Percentiles rank a stretch among this genome's conserved stretches.
Conservation (phyloP, 2,888 invertebrate species). For the Drosophila histrio region DNA sequence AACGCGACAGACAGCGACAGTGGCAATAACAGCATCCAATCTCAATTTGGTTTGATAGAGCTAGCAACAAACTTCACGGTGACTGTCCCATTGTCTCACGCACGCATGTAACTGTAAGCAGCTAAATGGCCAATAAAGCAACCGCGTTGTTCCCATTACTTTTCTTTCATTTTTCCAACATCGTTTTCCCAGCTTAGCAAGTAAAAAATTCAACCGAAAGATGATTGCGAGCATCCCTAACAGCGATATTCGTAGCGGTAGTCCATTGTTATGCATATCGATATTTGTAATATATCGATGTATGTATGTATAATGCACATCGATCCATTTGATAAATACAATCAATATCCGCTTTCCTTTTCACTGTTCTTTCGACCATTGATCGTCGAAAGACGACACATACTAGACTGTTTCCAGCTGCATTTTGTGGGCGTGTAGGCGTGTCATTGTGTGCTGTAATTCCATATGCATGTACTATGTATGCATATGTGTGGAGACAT, state of each 20-base stretch:
- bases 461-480: no score
- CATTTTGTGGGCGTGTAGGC: slow-evolving; percentile 45
- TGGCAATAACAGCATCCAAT: slow-evolving; percentile 39
- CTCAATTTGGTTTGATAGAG: slow-evolving; percentile 4
- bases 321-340: background rate
- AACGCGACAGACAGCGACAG: slow-evolving; percentile 1
- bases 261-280: slow-evolving; percentile 52
- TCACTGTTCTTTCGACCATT: slow-evolving; percentile 39
- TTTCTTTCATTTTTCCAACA: slow-evolving; percentile 6
- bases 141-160: slow-evolving; percentile 47
- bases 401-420: slow-evolving; percentile 32
- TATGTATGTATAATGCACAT: background rate
- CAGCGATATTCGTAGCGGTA: slow-evolving; percentile 35
- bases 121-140: slow-evolving; percentile 74
- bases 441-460: slow-evolving; percentile 33
- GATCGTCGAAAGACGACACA: slow-evolving; percentile 11
- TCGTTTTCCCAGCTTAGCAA: slow-evolving; percentile 28
- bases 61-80: slow-evolving; percentile 8
- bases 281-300: slow-evolving; percentile 15
- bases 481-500: background rate
- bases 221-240: slow-evolving; percentile 12
- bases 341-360: slow-evolving; percentile 43
- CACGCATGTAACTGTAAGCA: slow-evolving; percentile 75
- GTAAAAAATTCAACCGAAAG: background rate
- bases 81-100: slow-evolving; percentile 66